Percentiles rank a stretch among this genome's conserved stretches.
Evolutionary conservation across 1,140 invertebrate genomes (phyloP).

Genomic region (Aplysia californica): DNA sequence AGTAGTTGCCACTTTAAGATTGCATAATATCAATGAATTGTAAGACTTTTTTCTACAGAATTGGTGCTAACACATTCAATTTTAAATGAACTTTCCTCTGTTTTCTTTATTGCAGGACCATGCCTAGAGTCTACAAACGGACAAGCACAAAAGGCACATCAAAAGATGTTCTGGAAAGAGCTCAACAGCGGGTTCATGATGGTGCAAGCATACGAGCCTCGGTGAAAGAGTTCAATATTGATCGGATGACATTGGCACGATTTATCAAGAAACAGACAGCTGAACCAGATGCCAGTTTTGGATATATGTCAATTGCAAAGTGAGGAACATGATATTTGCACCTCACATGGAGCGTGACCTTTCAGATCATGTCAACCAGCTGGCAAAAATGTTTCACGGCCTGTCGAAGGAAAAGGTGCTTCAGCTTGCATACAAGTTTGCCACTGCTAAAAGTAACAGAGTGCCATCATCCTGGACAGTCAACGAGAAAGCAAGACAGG

Average conservation of each 20-base stretch:
- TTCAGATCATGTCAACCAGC: constrained; percentile 17
- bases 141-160: background rate
- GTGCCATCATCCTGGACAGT: constrained; percentile 74
- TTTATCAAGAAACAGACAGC: background rate
- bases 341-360: constrained; percentile 23
- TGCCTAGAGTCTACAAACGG: background rate
- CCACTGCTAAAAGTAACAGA: constrained; percentile 95
- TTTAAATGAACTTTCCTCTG: background rate
- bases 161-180: background rate
- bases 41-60: background rate
- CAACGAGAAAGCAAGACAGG: background rate
- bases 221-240: background rate
- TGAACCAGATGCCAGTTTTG: background rate
- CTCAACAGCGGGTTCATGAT: background rate
- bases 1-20: background rate
- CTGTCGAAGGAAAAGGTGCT: constrained; percentile 6
- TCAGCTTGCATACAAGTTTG: constrained; percentile 70
- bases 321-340: background rate
- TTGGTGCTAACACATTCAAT: too few relatives aligned
- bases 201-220: background rate
- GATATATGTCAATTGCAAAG: background rate
- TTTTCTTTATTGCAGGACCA: background rate
- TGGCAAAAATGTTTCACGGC: constrained; percentile 23
- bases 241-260: background rate
- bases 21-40: background rate